These are phyloP conservation scores for Peromyscus nudipes DNA, from an alignment of 2,797 vertebrate genomes.

Conservation along the genomic window DNA sequence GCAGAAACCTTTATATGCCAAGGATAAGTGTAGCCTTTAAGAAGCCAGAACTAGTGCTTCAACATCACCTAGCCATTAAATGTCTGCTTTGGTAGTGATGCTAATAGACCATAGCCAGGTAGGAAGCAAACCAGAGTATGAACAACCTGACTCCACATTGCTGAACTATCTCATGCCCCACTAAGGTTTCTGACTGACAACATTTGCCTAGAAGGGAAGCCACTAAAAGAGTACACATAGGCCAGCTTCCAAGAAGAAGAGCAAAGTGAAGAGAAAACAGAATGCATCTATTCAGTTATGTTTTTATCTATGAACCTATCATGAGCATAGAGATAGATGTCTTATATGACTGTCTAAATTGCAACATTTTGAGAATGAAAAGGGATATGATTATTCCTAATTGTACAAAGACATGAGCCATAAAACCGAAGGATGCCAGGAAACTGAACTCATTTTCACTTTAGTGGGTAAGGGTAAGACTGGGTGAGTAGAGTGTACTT, in stretches of 20 bases:
- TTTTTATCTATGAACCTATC: background rate
- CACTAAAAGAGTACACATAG: too few relatives aligned
- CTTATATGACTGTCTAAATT: background rate
- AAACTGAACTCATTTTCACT: background rate
- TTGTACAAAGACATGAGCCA: background rate
- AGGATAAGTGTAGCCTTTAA: background rate
- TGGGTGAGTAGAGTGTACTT: background rate
- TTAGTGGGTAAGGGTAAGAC: background rate
- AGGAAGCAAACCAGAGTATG: background rate
- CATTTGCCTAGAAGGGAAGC: background rate
- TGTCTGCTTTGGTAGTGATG: background rate
- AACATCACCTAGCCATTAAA: background rate
- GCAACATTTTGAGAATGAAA: background rate
- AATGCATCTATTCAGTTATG: background rate
- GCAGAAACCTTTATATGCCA: background rate
- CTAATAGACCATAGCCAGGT: background rate
- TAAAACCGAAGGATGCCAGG: background rate
- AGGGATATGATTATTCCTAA: background rate
- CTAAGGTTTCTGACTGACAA: background rate
- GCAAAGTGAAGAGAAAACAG: background rate
- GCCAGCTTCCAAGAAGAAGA: background rate
- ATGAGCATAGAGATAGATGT: background rate
- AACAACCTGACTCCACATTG: background rate
- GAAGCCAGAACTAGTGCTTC: background rate
- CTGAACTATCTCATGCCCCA: background rate